Evolutionary conservation across 2,797 vertebrate genomes (phyloP), one percentile per base, ranked within the genome.

Genomic region (Scarus forsteni): DNA sequence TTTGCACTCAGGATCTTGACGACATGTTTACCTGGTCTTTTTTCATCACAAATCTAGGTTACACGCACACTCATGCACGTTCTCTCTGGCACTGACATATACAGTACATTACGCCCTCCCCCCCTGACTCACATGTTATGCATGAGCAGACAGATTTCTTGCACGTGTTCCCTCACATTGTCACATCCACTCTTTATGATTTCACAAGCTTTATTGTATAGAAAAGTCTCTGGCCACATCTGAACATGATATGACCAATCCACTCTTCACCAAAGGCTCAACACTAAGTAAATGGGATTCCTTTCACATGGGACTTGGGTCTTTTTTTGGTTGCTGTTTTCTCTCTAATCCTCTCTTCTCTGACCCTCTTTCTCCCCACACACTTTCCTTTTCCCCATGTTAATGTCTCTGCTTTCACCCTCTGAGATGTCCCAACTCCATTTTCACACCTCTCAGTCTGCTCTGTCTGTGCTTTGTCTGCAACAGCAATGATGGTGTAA

Each of bases 401-500:
- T 69, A 61, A 75, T 68, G 35, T 54, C 38, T 58, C 52, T 36
- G 34, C 48, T 48, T 68, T 66, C 48, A 57, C 18, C 27, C 51
- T 34, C 18, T 56, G 43, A 51, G 60, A 34, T 54, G 48, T 40
- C 51, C 55, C 54, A 15, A 14, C 44, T 50, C 51, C 71, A 35
- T 39, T 27, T 57, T 60, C 66, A 48, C 48, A 18, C 8, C 67
- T 64, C 53, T 53, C 38, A 68, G 45, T 10, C 42, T 52, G 13
- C 36, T 53, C 50, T 53, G n/a, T 67, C 44, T 46, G 1, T 6
- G 36, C 36, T n/a, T 8, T 45, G 11, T 16, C 16, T 46, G 3
- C 7, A 5, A 27, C 1, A 0, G 93, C 93, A 91, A 93, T 91
- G 16, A 49, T 94, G 85, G 93, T 94, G 93, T 94, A 92, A 92